Evolutionary conservation across 1,140 invertebrate species (phyloP).

Genomic region (Polyergus mexicanus): DNA sequence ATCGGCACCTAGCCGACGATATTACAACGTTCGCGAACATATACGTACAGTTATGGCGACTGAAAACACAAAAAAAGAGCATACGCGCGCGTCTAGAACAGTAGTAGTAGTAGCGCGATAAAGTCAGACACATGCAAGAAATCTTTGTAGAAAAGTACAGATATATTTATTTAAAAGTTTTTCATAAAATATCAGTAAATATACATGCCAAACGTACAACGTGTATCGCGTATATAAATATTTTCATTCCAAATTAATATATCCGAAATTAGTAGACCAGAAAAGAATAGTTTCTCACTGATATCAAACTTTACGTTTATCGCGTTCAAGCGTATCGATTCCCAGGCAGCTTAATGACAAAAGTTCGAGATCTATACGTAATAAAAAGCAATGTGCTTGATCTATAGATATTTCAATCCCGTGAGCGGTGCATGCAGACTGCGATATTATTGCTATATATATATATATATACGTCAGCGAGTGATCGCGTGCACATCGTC

Average conservation of each 20-base stretch:
- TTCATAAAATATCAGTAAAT: not conserved
- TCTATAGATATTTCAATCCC: not conserved
- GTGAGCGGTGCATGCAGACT: not conserved
- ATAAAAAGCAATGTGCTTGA: slow-evolving; percentile 10
- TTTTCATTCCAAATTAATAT: not conserved
- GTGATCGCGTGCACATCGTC: slow-evolving; percentile 41
- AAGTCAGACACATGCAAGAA: not conserved
- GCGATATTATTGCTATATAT: slow-evolving; percentile 33
- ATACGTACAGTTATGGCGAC: slow-evolving; percentile 31
- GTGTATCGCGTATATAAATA: not conserved
- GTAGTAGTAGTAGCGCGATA: slow-evolving; percentile 8
- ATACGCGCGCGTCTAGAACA: slow-evolving; percentile 12
- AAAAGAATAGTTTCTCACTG: slow-evolving; percentile 1
- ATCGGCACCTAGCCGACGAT: slow-evolving; percentile 58
- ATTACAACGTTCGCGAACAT: slow-evolving; percentile 60
- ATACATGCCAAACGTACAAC: not conserved
- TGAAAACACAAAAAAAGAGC: slow-evolving; percentile 34
- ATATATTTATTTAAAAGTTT: too few species aligned
- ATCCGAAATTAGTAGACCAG: not conserved
- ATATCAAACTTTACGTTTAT: not conserved
- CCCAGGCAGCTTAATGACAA: not conserved
- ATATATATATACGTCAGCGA: slow-evolving; percentile 1
- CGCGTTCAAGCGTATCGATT: not conserved
- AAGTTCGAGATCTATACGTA: too few species aligned
- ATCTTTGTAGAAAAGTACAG: not conserved